phyloP scores from a whole-genome alignment of 2,797 vertebrate genomes.

The Cichlasoma orientale region DNA sequence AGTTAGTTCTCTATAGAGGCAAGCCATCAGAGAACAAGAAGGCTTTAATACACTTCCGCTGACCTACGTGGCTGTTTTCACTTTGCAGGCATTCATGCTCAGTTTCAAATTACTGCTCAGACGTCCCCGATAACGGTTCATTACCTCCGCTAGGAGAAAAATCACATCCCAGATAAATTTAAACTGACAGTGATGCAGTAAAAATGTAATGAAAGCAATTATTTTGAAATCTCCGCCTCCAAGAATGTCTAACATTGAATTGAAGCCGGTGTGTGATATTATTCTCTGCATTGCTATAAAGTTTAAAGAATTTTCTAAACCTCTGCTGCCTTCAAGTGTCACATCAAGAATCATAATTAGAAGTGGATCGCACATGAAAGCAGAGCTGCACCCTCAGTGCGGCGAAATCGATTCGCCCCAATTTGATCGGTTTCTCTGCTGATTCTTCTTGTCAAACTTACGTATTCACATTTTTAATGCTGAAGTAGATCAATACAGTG shows the following conservation, averaged over 20 bases:
- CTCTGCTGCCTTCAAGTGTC: background rate
- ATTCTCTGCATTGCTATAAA: background rate
- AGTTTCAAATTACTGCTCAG: constrained; percentile 15
- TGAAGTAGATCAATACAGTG: background rate
- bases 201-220: background rate
- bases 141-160: constrained; percentile 11
- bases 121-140: background rate
- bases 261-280: background rate
- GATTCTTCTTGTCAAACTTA: background rate
- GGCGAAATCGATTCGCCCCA: background rate
- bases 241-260: background rate
- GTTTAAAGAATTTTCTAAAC: background rate
- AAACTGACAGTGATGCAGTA: background rate
- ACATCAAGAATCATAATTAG: background rate
- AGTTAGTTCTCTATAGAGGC: background rate
- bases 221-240: background rate
- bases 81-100: background rate
- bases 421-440: background rate
- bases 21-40: constrained; percentile 19
- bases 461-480: background rate
- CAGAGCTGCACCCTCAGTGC: background rate
- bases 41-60: constrained; percentile 15
- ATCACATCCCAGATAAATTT: constrained; percentile 7
- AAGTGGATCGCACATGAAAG: background rate
- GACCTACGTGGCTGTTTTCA: constrained; percentile 12